Evolutionary conservation across 2,113 vertebrate species (phyloP).

Genomic region (Nymphicus hollandicus): DNA sequence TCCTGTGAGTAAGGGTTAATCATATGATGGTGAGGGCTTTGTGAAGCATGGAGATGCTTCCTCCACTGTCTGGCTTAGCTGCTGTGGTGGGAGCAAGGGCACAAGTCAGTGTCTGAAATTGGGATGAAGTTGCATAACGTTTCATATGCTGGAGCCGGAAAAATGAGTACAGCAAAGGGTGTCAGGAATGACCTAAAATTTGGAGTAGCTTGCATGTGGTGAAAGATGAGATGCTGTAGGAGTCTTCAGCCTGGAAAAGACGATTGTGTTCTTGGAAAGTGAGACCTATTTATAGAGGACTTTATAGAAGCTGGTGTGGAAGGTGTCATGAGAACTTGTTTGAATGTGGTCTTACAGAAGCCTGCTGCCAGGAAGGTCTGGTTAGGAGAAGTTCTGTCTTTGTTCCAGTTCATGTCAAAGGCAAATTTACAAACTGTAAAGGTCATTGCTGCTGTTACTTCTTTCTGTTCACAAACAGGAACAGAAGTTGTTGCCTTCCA

Average conservation of each 20-base stretch:
- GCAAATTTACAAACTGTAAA: neutral
- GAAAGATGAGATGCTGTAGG: neutral
- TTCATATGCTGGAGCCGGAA: neutral
- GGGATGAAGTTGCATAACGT: accelerated
- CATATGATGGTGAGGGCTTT: neutral
- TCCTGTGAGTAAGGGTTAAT: slow-evolving; percentile 27
- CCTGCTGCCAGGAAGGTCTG: neutral
- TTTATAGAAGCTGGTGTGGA: neutral
- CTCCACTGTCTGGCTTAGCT: neutral
- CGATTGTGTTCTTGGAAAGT: neutral
- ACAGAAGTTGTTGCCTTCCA: neutral
- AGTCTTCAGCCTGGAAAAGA: neutral
- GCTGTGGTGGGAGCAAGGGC: neutral
- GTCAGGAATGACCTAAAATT: neutral
- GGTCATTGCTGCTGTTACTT: neutral
- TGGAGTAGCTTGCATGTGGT: neutral
- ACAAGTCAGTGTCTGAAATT: accelerated
- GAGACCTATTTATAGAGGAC: neutral
- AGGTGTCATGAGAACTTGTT: neutral
- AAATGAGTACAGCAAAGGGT: neutral
- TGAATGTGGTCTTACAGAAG: neutral
- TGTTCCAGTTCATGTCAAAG: neutral
- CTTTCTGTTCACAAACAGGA: neutral
- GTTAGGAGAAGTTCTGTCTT: neutral
- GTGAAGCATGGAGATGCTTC: neutral